Base-by-base conservation (phyloP, 2,113 vertebrate species). In the Megaceryle torquata region DNA sequence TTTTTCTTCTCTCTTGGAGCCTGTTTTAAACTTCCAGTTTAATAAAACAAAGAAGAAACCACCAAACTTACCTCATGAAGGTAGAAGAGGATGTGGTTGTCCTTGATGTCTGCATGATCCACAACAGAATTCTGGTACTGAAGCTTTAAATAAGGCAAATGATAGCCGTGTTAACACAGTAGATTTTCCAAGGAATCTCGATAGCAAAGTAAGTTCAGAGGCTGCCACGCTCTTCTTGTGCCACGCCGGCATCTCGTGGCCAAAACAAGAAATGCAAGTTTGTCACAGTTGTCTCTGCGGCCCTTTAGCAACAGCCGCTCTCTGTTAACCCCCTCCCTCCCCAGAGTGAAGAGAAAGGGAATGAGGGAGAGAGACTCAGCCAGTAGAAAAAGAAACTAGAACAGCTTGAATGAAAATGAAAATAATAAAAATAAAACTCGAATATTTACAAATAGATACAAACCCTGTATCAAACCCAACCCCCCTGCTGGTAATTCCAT, bases 71-170 rank as follows among this genome's bases (percentile, higher is more conserved):
- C 97, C 37, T 93, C 91, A 75, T 96, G 89, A 68, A 97, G 65
- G 56, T 97, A 97, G 92, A 97, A 95, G 65, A 97, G 21, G 59
- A 96, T 9, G 41, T 97, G 96, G 75, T 93, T 88, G 20, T 95
- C 96, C 77, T 92, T 97, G 81, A 82, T 50, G 59, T 97, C 96
- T 31, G 84, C 63, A 11, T n/a, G 97, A 67, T 90, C 90, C 41
- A 97, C 94, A 44, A 68, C 41, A 35, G 90, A 91, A 59, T 76
- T 29, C 44, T 60, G 29, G 1, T 64, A 19, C 80, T 84, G 93
- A 56, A 98, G 92, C 97, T 98, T 95, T 74, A 89, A 94, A 92
- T 8, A 85, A 83, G 13, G 31, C 12, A 81, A 92, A 79, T 48
- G 2, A 82, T 26, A 82, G 11, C n/a, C 61, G 6, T 14, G 54